Base-by-base conservation (phyloP, 1,140 invertebrate species). In the Eumaeus atala region DNA sequence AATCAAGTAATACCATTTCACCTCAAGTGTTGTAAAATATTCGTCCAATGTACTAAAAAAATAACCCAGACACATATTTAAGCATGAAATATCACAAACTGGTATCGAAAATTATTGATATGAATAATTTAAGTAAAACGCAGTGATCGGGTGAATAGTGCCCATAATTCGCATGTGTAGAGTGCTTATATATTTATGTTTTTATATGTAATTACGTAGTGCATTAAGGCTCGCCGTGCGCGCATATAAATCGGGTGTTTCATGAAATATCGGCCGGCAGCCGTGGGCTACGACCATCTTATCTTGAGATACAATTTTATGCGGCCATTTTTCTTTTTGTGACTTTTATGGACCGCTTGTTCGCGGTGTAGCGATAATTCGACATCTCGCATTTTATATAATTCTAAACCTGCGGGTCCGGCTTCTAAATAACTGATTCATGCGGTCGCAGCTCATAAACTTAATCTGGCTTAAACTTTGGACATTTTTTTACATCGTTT, bases 211-310 rank as follows among this genome's bases (percentile, higher is more conserved):
- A 81, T 84, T 84, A 84, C 73, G 70, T 70, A 68, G 72, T 70
- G 77, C 72, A 82, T 85, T 74, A 80, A 83, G 72, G 67, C 77
- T 75, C 70, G 74, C 72, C 62, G 71, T 65, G 65, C 66, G 67
- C 65, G 80, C 75, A 86, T 83, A 82, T 83, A 84, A 82, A 86
- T 81, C 77, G 79, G 70, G 59, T 72, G 70, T 82, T 83, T 81
- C 78, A 77, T 83, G 77, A 84, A 84, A 81, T 80, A 86, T 81
- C 72, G 83, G 59, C 70, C 72, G 83, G 59, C 70, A 73, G 78
- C 83, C 83, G 77, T 77, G 67, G 80, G 83, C 80, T 77, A 85
- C 70, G 72, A 67, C 68, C 72, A 78, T 83, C 82, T 82, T 84
- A 80, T 81, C 54, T 68, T 65, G 66, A 72, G 77, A 80, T 84